These are phyloP conservation scores for Pipa parva DNA, from an alignment of 2,113 vertebrate species.

Conservation along the genomic window DNA sequence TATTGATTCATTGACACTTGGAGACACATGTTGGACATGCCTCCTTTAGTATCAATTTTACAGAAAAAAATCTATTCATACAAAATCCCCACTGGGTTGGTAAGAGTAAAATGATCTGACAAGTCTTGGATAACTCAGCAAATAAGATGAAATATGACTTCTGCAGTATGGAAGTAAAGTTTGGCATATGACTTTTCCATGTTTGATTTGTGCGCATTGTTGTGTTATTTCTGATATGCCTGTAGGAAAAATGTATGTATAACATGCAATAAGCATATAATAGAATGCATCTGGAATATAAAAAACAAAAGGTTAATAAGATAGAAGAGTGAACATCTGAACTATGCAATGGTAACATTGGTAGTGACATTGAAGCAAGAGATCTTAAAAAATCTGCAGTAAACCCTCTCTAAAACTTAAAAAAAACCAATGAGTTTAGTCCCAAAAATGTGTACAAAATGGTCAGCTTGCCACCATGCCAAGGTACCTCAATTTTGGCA, in stretches of 20 bases:
- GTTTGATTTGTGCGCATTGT: conserved; percentile 13
- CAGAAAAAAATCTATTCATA: conserved; percentile 25
- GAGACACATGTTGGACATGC: conserved; percentile 34
- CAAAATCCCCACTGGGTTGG: conserved; percentile 26
- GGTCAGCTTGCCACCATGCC: too few relatives aligned
- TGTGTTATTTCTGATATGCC: conserved; percentile 30
- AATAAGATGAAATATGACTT: conserved; percentile 25
- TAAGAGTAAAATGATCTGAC: conserved; percentile 28
- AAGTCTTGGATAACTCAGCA: conserved; percentile 18
- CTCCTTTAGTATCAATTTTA: conserved; percentile 24
- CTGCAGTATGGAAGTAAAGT: conserved; percentile 18
- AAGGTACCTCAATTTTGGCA: too few relatives aligned
- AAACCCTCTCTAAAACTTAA: too few relatives aligned
- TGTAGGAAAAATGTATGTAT: conserved; percentile 42
- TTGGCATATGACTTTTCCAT: conserved; percentile 24
- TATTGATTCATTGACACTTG: conserved; percentile 26
- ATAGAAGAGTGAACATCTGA: too few relatives aligned
- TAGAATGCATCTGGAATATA: conserved; percentile 19
- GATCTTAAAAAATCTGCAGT: too few relatives aligned
- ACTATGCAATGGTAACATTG: too few relatives aligned
- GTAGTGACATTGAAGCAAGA: too few relatives aligned
- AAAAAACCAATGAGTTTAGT: too few relatives aligned
- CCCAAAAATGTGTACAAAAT: too few relatives aligned
- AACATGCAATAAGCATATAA: conserved; percentile 11
- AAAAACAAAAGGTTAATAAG: neutral